phyloP scores from a whole-genome alignment of 2,888 invertebrate genomes.

The Diplolepis rosae region DNA sequence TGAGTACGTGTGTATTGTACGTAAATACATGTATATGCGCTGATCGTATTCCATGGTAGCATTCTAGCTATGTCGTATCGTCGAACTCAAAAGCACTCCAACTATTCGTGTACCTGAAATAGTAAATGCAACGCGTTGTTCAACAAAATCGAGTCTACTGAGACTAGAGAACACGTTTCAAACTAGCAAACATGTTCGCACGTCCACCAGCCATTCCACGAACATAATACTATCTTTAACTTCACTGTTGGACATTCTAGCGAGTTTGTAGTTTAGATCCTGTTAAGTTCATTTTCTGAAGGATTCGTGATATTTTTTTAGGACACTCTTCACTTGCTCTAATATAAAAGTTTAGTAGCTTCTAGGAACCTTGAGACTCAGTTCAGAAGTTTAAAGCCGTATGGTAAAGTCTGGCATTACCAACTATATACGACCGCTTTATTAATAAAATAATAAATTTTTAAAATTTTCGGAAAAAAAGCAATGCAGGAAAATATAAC shows the following conservation, averaged over 20 bases:
- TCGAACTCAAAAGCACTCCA: conserved; percentile 49
- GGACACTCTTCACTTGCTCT: too few relatives aligned
- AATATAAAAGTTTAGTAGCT: too few relatives aligned
- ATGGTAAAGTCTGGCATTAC: too few relatives aligned
- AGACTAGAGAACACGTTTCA: conserved; percentile 51
- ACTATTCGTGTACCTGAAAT: conserved; percentile 56
- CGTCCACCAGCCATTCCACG: not conserved
- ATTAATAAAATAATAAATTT: too few relatives aligned
- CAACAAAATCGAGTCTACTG: conserved; percentile 52
- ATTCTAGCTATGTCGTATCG: conserved; percentile 44
- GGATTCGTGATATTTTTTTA: too few relatives aligned
- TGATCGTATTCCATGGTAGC: conserved; percentile 46
- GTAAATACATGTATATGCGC: conserved; percentile 38
- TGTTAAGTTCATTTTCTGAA: too few relatives aligned
- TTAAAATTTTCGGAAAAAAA: too few relatives aligned
- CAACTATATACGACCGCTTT: too few relatives aligned
- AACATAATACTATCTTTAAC: not conserved
- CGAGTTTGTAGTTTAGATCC: too few relatives aligned
- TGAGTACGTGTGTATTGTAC: conserved; percentile 18
- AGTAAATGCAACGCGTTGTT: conserved; percentile 58
- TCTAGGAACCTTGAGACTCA: too few relatives aligned
- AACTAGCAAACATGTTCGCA: conserved; percentile 38
- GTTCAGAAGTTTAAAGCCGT: too few relatives aligned
- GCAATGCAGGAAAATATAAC: too few relatives aligned
- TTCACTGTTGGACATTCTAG: not conserved